phyloP scores from a whole-genome alignment of 2,113 vertebrate species.

The Lophius piscatorius region DNA sequence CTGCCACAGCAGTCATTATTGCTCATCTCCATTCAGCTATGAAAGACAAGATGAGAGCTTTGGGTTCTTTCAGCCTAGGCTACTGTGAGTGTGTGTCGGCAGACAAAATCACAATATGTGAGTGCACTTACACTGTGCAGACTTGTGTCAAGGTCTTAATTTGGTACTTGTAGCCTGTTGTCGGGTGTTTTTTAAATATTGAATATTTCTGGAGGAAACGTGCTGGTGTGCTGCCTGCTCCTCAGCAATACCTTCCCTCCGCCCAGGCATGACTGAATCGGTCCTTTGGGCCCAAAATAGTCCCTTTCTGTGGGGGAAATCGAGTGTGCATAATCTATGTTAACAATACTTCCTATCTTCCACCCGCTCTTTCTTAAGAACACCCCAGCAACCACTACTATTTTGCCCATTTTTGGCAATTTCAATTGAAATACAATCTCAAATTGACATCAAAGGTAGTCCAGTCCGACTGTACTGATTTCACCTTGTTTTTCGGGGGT shows the following conservation, averaged over 20 bases:
- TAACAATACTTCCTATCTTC: constrained; percentile 49
- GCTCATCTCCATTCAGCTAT: constrained; percentile 49
- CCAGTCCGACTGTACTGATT: no score
- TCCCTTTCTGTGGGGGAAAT: constrained; percentile 76
- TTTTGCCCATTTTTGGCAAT: no score
- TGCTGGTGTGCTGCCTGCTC: constrained; percentile 19
- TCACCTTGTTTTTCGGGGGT: no score
- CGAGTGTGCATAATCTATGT: constrained; percentile 70
- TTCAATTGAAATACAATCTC: no score
- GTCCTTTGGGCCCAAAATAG: constrained; percentile 48
- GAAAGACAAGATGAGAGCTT: constrained; percentile 67
- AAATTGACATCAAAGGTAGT: no score
- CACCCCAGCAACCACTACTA: no score
- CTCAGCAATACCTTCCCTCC: constrained; percentile 24
- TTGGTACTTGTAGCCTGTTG: neutral
- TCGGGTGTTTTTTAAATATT: neutral
- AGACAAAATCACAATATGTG: neutral
- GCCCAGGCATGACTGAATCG: constrained; percentile 63
- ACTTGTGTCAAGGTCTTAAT: neutral
- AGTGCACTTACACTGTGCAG: neutral
- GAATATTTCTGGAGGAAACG: constrained; percentile 20
- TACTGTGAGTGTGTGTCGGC: constrained; percentile 14
- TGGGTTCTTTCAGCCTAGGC: constrained; percentile 21
- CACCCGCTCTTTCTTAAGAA: neutral
- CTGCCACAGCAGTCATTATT: constrained; percentile 40